phyloP scores from a whole-genome alignment of 2,113 vertebrate species.

The Prolemur simus region DNA sequence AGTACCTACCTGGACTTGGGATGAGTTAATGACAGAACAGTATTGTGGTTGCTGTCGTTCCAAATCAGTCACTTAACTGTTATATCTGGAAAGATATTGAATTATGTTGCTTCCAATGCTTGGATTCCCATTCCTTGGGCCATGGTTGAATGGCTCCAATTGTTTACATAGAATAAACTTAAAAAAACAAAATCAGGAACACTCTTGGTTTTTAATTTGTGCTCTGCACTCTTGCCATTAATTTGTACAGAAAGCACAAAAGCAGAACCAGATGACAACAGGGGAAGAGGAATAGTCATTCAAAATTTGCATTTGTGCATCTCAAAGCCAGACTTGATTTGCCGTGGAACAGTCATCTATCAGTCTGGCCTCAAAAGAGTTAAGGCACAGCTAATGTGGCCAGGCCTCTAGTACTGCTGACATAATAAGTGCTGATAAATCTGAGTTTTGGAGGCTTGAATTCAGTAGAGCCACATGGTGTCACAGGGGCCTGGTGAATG shows the following conservation, averaged over 20 bases:
- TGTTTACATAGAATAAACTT: constrained; percentile 27
- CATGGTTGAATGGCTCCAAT: neutral
- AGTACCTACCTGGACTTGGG: neutral
- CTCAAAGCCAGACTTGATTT: neutral
- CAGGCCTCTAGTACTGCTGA: constrained; percentile 56
- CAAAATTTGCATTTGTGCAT: neutral
- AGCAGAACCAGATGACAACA: constrained; percentile 63
- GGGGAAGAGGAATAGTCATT: neutral
- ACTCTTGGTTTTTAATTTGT: constrained; percentile 40
- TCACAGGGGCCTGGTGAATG: constrained; percentile 40
- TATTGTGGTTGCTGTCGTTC: neutral
- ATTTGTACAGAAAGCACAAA: constrained; percentile 49
- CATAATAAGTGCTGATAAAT: constrained; percentile 26
- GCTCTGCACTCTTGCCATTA: neutral
- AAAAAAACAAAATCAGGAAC: constrained; percentile 15
- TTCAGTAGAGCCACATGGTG: constrained; percentile 30
- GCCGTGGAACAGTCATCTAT: neutral
- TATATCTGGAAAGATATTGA: neutral
- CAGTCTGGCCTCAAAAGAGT: neutral
- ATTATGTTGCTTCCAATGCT: neutral
- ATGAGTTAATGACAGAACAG: neutral
- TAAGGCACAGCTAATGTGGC: neutral
- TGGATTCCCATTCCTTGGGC: neutral
- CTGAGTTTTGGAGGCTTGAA: neutral
- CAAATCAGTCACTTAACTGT: neutral